Base-by-base conservation (phyloP, 2,113 vertebrate genomes). In the Grammomys surdaster region DNA sequence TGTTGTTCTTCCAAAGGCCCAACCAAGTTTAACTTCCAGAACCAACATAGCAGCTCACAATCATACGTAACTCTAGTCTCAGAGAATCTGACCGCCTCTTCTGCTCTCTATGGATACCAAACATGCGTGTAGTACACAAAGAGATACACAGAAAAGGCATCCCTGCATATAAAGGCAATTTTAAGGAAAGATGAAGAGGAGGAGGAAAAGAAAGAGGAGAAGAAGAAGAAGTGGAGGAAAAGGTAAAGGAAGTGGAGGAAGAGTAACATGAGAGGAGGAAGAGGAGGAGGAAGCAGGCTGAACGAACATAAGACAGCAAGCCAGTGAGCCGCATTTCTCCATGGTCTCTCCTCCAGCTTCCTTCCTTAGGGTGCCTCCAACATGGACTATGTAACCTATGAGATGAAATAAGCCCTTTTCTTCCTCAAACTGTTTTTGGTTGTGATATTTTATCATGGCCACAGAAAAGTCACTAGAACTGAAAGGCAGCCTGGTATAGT, bases 181-280 rank as follows among this genome's bases (percentile, higher is more conserved):
- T 84, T 60, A 40, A 43, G 24, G 28, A 40, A 63, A 84, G n/a
- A 82, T 4, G 20, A 72, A 72, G 69, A 70, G 16, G 17, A 73
- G 3, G n/a, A 20, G 7, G 5, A n/a, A 5, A 36, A 22, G 7
- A 8, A 40, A 1, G n/a, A 20, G 7, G 5, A n/a, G 1, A 16
- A 22, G 7, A 3, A 40, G 20, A n/a, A 72, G 69, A 70, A 2
- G 17, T 40, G 3, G n/a, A 20, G 7, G 5, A n/a, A 5, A 36
- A 22, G 7, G 7, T 20, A 9, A 4, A 40, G 8, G n/a, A 40
- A 24, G 7, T 28, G 7, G 12, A 70, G 63, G 19, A 60, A 6
- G 58, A 22, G 20, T 5, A 60, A 8, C 22, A 28, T 9, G 19
- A 60, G 60, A 67, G 10, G 26, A 69, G 11, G 65, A 69, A 12